phyloP scores from a whole-genome alignment of 2,797 vertebrate genomes.

The Rhinogobio ventralis region DNA sequence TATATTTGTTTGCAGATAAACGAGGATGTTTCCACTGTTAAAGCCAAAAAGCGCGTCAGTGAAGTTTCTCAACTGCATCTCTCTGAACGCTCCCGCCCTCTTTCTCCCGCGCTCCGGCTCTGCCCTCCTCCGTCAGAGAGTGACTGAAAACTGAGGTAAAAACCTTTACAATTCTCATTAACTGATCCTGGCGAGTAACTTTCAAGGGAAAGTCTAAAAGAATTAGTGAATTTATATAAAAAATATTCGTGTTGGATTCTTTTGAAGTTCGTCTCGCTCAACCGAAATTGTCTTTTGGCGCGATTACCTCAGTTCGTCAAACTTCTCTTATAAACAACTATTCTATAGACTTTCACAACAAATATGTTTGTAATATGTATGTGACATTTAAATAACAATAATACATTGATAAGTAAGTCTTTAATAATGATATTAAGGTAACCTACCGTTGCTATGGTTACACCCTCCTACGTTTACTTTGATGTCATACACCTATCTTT shows the following conservation, averaged over 20 bases:
- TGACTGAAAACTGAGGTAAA: neutral
- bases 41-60: neutral
- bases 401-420: too few species aligned
- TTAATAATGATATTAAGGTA: too few species aligned
- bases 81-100: slow-evolving; percentile 21
- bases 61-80: slow-evolving; percentile 27
- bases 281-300: neutral
- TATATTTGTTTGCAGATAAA: neutral
- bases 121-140: neutral
- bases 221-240: neutral
- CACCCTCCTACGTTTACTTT: too few species aligned
- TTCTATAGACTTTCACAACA: neutral
- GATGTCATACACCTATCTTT: too few species aligned
- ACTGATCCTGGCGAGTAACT: rapidly evolving
- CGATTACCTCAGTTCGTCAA: neutral
- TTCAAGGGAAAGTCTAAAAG: neutral
- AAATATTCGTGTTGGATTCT: too few species aligned
- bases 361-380: neutral
- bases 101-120: neutral
- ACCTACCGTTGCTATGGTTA: too few species aligned
- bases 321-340: too few species aligned
- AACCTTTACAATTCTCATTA: too few species aligned
- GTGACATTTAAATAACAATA: neutral
- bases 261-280: too few species aligned
- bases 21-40: neutral